Evolutionary conservation across 2,888 invertebrate species (phyloP).

Genomic region (Cephus pygmeus): DNA sequence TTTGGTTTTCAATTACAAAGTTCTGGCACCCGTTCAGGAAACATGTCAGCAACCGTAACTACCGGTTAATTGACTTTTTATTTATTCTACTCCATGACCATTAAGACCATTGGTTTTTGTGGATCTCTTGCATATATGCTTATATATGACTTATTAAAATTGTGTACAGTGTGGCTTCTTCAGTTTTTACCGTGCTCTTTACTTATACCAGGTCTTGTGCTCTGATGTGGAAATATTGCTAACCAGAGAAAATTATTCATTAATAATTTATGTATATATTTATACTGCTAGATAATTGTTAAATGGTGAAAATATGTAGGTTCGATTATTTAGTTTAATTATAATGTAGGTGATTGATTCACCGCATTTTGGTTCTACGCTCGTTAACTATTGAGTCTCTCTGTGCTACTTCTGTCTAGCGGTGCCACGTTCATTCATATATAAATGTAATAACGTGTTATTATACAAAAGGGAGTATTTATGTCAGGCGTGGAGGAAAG

Average conservation of each 20-base stretch:
- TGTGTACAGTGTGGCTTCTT: too few species aligned
- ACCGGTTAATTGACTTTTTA: background rate
- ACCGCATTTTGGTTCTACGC: background rate
- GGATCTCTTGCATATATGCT: background rate
- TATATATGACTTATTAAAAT: background rate
- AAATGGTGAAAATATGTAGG: background rate
- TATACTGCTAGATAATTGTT: too few species aligned
- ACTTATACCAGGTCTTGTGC: too few species aligned
- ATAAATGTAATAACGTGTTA: background rate
- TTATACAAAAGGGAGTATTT: background rate
- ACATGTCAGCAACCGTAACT: background rate
- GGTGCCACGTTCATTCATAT: background rate
- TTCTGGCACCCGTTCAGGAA: background rate
- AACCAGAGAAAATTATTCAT: too few species aligned
- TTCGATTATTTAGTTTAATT: background rate
- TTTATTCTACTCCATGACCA: background rate
- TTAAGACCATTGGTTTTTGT: background rate
- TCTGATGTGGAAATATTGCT: too few species aligned
- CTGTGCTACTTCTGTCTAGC: background rate
- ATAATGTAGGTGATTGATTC: background rate
- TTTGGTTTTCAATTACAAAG: conserved; percentile 8
- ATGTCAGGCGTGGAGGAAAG: background rate
- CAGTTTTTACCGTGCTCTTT: too few species aligned
- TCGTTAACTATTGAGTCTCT: background rate
- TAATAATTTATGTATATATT: too few species aligned